These are phyloP conservation scores for Chrysolina oricalcia DNA, from an alignment of 2,888 invertebrate species.

Conservation along the genomic window DNA sequence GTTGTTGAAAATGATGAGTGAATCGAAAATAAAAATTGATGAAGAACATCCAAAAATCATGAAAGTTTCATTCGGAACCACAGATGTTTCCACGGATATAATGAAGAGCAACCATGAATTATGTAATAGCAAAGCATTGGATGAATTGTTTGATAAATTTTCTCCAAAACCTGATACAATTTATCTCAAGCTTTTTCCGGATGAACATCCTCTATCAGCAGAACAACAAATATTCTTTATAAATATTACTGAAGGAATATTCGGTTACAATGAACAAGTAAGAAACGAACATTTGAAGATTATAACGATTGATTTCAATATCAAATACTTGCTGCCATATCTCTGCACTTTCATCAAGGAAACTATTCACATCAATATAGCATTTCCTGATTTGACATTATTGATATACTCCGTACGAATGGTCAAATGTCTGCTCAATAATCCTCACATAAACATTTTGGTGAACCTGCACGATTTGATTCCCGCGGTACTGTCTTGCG, in stretches of 20 bases:
- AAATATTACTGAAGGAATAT: slow-evolving; percentile 62
- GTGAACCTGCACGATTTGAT: slow-evolving; percentile 59
- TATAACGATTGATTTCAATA: slow-evolving; percentile 58
- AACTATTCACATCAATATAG: slow-evolving; percentile 61
- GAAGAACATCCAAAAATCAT: slow-evolving; percentile 2
- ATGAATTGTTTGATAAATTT: slow-evolving; percentile 42
- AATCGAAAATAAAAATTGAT: not conserved
- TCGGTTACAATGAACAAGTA: slow-evolving; percentile 63
- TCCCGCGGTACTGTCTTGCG: slow-evolving; percentile 62
- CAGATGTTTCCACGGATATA: not conserved
- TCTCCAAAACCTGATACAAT: slow-evolving; percentile 60
- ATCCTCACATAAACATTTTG: slow-evolving; percentile 57
- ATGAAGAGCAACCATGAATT: not conserved
- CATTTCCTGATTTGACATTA: slow-evolving; percentile 61
- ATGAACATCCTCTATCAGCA: slow-evolving; percentile 58
- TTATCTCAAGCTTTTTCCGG: slow-evolving; percentile 59
- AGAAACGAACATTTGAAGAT: slow-evolving; percentile 60
- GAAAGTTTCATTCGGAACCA: not conserved
- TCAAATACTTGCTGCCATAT: slow-evolving; percentile 60
- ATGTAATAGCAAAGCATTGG: not conserved
- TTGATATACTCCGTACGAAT: slow-evolving; percentile 63
- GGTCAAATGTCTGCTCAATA: slow-evolving; percentile 61
- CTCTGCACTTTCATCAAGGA: slow-evolving; percentile 61
- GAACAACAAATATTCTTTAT: slow-evolving; percentile 64
- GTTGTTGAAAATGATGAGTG: slow-evolving; percentile 4